These are phyloP conservation scores for Spatulosminthurus flaviceps DNA, from an alignment of 2,888 invertebrate species.

Conservation along the genomic window DNA sequence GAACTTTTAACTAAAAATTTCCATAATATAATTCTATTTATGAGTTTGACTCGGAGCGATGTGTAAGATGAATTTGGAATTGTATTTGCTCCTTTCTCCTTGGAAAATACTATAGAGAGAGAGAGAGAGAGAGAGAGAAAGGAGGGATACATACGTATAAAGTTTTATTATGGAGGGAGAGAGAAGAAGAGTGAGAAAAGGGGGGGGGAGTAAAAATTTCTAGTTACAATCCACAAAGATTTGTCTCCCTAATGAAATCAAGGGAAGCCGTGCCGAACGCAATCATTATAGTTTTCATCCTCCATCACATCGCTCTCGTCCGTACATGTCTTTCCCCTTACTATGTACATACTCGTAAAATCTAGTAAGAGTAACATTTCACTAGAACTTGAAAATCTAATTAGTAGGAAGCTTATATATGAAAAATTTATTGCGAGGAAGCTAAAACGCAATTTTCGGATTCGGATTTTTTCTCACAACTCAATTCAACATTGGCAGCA, in stretches of 20 bases:
- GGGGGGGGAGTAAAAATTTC: background rate
- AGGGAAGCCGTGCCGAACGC: constrained; percentile 1
- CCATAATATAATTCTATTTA: constrained; percentile 21
- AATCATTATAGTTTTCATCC: background rate
- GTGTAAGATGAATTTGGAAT: background rate
- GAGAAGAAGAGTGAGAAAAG: background rate
- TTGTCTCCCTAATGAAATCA: constrained; percentile 14
- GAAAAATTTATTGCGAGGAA: constrained; percentile 3
- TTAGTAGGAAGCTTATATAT: background rate
- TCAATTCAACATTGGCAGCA: background rate
- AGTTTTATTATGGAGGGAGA: no score
- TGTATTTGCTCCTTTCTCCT: no score
- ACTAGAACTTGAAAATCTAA: background rate
- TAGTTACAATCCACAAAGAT: background rate
- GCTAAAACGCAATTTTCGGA: background rate
- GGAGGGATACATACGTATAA: no score
- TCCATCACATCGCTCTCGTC: no score
- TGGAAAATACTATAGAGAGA: no score
- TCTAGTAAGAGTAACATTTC: no score
- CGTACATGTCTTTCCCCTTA: background rate
- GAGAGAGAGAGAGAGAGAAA: background rate
- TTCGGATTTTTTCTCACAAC: background rate
- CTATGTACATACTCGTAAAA: no score
- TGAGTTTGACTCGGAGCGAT: constrained; percentile 19
- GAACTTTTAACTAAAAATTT: constrained; percentile 8